Conservation (phyloP, 2,113 vertebrate genomes). For the Micronycteris hirsuta region DNA sequence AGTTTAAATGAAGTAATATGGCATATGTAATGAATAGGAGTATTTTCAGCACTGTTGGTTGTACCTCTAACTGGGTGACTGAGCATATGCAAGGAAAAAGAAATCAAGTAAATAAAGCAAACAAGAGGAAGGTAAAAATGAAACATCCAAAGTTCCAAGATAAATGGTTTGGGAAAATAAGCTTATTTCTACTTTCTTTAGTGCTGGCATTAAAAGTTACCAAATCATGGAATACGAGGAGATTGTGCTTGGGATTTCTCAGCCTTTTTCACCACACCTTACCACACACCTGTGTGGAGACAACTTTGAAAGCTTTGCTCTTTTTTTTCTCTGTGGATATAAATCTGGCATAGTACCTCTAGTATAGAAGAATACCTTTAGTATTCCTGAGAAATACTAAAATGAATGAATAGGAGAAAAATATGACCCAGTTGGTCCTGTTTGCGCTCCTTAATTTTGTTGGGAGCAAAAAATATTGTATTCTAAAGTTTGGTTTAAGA, state of each 20-base stretch:
- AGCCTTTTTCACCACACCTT: neutral
- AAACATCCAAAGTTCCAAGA: neutral
- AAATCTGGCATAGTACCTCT: neutral
- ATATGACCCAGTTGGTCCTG: neutral
- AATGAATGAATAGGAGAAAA: neutral
- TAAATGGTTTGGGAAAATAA: neutral
- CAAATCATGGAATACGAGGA: neutral
- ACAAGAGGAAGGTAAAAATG: neutral
- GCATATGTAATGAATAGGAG: neutral
- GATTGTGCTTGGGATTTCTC: neutral
- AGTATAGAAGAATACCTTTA: neutral
- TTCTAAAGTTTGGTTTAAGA: neutral
- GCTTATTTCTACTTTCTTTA: neutral
- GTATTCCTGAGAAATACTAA: neutral
- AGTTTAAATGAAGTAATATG: neutral
- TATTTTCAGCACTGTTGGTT: neutral
- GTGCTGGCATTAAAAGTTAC: neutral
- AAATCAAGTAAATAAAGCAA: neutral
- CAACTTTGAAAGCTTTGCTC: too few relatives aligned
- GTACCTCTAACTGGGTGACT: neutral
- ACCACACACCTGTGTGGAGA: neutral
- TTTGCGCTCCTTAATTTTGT: neutral
- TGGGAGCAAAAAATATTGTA: neutral
- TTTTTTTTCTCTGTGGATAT: neutral
- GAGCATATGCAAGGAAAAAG: neutral